Evolutionary conservation across 1,140 invertebrate species (phyloP).

Genomic region (Callitettix versicolor): DNA sequence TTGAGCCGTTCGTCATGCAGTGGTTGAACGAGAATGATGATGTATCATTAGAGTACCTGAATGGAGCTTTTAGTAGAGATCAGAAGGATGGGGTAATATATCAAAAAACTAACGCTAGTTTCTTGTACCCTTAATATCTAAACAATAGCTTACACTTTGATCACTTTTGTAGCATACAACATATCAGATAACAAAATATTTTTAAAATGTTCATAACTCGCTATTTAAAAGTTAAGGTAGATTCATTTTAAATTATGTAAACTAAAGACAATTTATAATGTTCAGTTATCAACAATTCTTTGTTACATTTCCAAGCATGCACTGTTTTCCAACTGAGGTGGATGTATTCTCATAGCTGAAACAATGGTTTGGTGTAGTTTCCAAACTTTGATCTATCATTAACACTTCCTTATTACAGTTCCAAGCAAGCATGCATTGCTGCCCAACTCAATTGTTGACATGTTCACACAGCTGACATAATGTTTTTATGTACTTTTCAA

Average conservation of each 20-base stretch:
- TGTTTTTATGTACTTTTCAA: slow-evolving; percentile 99
- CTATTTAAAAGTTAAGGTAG: too few relatives aligned
- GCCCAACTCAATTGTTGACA: slow-evolving; percentile 99
- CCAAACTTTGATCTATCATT: too few relatives aligned
- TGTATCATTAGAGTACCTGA: slow-evolving; percentile 95
- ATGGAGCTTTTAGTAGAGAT: slow-evolving; percentile 96
- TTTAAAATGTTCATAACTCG: too few relatives aligned
- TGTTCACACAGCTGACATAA: slow-evolving; percentile 98
- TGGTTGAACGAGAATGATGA: slow-evolving; percentile 99
- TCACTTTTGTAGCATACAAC: slow-evolving; percentile 1
- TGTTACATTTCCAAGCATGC: slow-evolving; percentile 97
- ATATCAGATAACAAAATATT: neutral
- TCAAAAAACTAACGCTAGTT: neutral
- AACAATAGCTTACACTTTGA: too few relatives aligned
- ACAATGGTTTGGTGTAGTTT: slow-evolving; percentile 98
- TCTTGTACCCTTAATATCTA: neutral
- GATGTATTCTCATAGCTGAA: slow-evolving; percentile 99
- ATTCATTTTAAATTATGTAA: too few relatives aligned
- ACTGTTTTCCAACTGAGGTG: slow-evolving; percentile 97
- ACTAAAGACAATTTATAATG: too few relatives aligned
- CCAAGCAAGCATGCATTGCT: slow-evolving; percentile 95
- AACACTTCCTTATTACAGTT: too few relatives aligned
- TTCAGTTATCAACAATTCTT: too few relatives aligned
- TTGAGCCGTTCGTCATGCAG: slow-evolving; percentile 99
- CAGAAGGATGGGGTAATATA: slow-evolving; percentile 89